These are phyloP conservation scores for Amphilophus citrinellus DNA, from an alignment of 2,113 vertebrate genomes.

Conservation along the genomic window DNA sequence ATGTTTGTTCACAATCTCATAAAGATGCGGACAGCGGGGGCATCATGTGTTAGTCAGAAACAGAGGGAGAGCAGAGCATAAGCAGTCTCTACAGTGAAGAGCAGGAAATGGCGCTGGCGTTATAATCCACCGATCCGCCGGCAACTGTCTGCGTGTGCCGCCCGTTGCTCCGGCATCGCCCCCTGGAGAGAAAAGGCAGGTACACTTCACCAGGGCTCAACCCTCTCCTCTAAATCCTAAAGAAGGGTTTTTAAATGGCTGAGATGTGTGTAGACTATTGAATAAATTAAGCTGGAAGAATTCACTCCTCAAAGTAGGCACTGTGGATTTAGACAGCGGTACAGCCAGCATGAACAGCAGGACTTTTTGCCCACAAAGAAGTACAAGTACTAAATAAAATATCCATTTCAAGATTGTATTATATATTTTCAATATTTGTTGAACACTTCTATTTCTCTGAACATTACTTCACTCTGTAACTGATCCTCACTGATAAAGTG, in stretches of 20 bases:
- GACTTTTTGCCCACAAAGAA: not conserved
- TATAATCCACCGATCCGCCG: constrained; percentile 93
- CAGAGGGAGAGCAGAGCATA: constrained; percentile 32
- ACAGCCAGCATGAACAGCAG: not conserved
- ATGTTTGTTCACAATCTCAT: constrained; percentile 32
- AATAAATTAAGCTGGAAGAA: not conserved
- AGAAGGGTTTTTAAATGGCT: not conserved
- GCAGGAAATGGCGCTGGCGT: constrained; percentile 62
- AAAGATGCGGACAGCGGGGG: constrained; percentile 19
- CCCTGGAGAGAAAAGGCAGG: constrained; percentile 92
- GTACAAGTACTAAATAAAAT: not conserved
- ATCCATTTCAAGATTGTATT: not conserved
- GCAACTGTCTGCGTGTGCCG: constrained; percentile 91
- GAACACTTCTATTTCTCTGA: not conserved
- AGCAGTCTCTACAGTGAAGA: constrained; percentile 17
- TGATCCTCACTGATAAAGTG: not conserved
- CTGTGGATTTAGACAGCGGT: not conserved
- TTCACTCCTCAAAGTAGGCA: not conserved
- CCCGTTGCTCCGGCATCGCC: constrained; percentile 88
- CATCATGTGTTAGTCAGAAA: not conserved
- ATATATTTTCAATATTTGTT: not conserved
- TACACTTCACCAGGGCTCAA: constrained; percentile 87
- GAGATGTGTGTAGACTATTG: not conserved
- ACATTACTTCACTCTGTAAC: not conserved
- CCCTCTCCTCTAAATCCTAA: constrained; percentile 12